Evolutionary conservation across 2,797 vertebrate genomes (phyloP).

Genomic region (Tenualosa ilisha): DNA sequence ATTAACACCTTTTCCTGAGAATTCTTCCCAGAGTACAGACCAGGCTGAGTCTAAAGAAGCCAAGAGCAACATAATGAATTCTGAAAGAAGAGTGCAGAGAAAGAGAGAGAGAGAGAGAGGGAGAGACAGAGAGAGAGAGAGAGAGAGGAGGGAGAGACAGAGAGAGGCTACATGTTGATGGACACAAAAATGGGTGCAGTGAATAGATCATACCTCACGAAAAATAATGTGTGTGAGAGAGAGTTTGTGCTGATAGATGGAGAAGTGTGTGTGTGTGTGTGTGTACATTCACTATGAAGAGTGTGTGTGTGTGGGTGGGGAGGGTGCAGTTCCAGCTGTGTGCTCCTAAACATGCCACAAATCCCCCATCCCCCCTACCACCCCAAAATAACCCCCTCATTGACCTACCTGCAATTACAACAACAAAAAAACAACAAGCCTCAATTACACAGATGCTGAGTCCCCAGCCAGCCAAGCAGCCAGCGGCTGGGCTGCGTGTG

Average conservation of each 20-base stretch:
- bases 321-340: neutral
- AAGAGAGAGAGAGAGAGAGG: no score
- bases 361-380: neutral
- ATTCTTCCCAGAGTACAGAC: neutral
- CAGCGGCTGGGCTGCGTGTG: neutral
- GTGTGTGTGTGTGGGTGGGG: neutral
- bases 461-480: neutral
- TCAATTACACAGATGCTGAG: slow-evolving; percentile 23
- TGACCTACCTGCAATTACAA: slow-evolving; percentile 20
- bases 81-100: neutral
- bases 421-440: neutral
- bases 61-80: neutral
- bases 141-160: no score
- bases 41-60: neutral
- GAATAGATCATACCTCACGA: no score
- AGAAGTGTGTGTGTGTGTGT: neutral
- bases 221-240: neutral
- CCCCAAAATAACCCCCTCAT: slow-evolving; percentile 17
- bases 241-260: neutral
- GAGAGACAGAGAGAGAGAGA: no score
- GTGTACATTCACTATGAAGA: neutral
- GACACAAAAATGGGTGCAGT: no score
- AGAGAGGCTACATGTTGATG: no score
- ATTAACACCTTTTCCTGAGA: neutral
- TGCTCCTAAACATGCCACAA: neutral